Base-by-base conservation (phyloP, 2,888 invertebrate genomes). In the Drosophila lacicola region DNA sequence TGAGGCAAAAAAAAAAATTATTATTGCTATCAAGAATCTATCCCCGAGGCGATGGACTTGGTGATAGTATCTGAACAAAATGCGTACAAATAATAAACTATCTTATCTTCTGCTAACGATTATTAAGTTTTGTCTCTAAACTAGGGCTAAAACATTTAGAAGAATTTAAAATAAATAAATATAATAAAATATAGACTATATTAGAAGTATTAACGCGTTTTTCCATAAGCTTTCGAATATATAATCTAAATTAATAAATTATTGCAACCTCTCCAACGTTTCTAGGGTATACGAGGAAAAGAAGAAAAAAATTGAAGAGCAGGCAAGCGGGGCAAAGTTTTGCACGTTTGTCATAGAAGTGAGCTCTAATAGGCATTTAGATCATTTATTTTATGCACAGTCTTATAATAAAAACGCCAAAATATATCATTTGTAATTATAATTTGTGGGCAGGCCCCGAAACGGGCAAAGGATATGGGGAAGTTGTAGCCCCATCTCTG, bases 391-490 rank as follows among this genome's bases (percentile, higher is more conserved):
- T 85, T 70, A 80, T 71, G 76, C 78, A 78, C 74, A 80, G 78
- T 67, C 78, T 75, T 51, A 75, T 79, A 85, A 72, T 75, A 87
- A 84, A 82, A 79, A 78, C 64, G 71, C 82, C 82, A 82, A 72
- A 76, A 82, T 79, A 82, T 75, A 80, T 80, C 77, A 85, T 88
- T 82, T 80, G 80, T 76, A 80, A 85, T 82, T 82, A 80, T 82
- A 80, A 80, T 80, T 80, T 76, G 80, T 80, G 80, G 67, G 54
- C 78, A 33, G 58, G 21, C 42, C 19, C 21, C n/a, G 33, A 39
- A 37, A 29, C 17, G 21, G 14, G 14, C 34, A 34, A 11, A 11
- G 14, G 53, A 53, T 53, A 41, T 9, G 10, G 34, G 53, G 36
- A 37, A 29, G 25, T 36, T 55, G 45, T 13, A 34, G 54, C 54